phyloP scores from a whole-genome alignment of 1,140 invertebrate species.

The Globodera rostochiensis region DNA sequence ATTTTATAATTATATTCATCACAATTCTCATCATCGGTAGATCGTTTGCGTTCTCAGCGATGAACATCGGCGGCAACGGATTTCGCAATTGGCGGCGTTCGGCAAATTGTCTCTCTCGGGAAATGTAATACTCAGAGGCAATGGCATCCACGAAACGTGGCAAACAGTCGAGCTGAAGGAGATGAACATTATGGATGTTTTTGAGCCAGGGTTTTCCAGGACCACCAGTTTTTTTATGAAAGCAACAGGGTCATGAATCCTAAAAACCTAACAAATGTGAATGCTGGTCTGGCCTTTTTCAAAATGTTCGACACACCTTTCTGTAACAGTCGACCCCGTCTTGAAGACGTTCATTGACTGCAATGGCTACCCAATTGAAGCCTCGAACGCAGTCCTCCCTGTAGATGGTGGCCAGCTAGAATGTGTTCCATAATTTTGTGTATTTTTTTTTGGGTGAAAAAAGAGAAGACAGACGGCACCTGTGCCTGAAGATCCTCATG shows the following conservation, averaged over 20 bases:
- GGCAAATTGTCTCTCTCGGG: background rate
- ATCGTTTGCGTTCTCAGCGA: background rate
- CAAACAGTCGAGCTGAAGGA: background rate
- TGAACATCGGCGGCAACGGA: background rate
- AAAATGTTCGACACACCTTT: background rate
- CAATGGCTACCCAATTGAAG: background rate
- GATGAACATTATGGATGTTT: no score
- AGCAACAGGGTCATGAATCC: no score
- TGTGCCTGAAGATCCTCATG: background rate
- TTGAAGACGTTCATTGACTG: background rate
- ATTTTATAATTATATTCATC: no score
- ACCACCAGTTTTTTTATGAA: no score
- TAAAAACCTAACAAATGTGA: no score
- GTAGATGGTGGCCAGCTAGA: background rate
- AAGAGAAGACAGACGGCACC: no score
- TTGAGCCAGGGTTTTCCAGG: no score
- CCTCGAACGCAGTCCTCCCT: background rate
- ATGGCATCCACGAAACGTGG: background rate
- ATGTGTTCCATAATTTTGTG: no score
- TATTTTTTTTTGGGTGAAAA: no score
- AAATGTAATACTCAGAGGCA: background rate
- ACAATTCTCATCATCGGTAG: background rate
- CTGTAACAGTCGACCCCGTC: background rate
- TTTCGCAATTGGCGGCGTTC: background rate
- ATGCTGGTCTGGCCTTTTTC: no score